These are phyloP conservation scores for Mylabris sibirica DNA, from an alignment of 2,888 invertebrate genomes.

Conservation along the genomic window DNA sequence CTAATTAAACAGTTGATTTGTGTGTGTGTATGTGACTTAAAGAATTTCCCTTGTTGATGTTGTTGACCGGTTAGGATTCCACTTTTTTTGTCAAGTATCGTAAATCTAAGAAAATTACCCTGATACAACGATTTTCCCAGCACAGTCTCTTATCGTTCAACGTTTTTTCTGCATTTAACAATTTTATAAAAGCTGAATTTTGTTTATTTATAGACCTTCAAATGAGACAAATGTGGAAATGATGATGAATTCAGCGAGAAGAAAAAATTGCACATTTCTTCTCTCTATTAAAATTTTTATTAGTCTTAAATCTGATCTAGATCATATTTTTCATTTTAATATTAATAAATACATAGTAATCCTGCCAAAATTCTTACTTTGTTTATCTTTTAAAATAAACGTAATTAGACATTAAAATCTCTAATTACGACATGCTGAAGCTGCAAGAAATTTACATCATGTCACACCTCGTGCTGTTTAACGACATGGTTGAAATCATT, in stretches of 20 bases:
- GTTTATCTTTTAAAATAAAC: neutral
- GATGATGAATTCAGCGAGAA: too few species aligned
- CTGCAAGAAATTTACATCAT: neutral
- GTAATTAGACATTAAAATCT: neutral
- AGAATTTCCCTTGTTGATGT: neutral
- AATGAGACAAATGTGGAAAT: neutral
- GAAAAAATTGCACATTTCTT: too few species aligned
- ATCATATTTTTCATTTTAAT: neutral
- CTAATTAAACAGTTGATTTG: neutral
- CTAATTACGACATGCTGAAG: neutral
- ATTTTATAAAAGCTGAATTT: neutral
- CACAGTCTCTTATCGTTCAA: neutral
- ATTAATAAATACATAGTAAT: neutral
- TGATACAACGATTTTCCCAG: conserved; percentile 17
- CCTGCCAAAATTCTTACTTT: neutral
- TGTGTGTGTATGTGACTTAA: too few species aligned
- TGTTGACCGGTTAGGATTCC: neutral
- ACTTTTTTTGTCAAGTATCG: neutral
- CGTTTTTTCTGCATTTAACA: conserved; percentile 10
- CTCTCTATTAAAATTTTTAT: too few species aligned
- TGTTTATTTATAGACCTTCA: neutral
- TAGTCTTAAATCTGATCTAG: too few species aligned
- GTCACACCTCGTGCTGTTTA: conserved; percentile 4
- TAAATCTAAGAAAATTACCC: conserved; percentile 18
- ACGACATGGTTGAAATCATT: neutral